A percentile compares a stretch with the other conserved stretches of the same genome.
Conservation (phyloP, 2,888 invertebrate species). For the Archips crataeganus region DNA sequence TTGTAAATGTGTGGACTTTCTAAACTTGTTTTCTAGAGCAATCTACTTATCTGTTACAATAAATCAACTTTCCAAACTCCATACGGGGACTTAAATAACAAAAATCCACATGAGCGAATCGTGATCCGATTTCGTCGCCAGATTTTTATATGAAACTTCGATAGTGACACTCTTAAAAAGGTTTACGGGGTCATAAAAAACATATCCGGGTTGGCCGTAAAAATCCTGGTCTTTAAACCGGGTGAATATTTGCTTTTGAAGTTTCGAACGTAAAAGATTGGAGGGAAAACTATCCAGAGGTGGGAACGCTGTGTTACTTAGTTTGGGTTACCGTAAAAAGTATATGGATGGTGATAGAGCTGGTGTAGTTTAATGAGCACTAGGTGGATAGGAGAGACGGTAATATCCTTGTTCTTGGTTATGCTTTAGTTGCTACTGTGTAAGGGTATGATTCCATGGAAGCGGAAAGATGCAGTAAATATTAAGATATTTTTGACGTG, state of each 20-base stretch:
- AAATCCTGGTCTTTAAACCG: constrained; percentile 18
- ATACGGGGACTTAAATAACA: constrained; percentile 8
- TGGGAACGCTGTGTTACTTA: constrained; percentile 12
- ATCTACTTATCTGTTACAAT: neutral
- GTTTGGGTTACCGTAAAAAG: constrained; percentile 5
- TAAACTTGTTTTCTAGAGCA: too few species aligned
- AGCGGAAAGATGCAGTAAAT: neutral
- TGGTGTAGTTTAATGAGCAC: neutral
- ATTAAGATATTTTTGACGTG: neutral
- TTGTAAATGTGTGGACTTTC: too few species aligned
- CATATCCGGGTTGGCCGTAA: constrained; percentile 30
- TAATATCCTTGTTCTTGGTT: too few species aligned
- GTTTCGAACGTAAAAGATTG: constrained; percentile 27
- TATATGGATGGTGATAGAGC: neutral
- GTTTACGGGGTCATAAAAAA: constrained; percentile 39
- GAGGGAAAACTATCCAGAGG: constrained; percentile 21
- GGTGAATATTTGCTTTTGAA: constrained; percentile 24
- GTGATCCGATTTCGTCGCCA: constrained; percentile 30
- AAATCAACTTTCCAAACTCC: constrained; percentile 6
- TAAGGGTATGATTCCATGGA: too few species aligned
- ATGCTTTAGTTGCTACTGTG: too few species aligned
- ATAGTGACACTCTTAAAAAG: constrained; percentile 40
- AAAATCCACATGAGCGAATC: constrained; percentile 5
- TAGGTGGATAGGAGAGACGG: too few species aligned
- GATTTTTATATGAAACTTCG: constrained; percentile 40